Conservation (phyloP, 1,140 invertebrate genomes). For the Papilio machaon region DNA sequence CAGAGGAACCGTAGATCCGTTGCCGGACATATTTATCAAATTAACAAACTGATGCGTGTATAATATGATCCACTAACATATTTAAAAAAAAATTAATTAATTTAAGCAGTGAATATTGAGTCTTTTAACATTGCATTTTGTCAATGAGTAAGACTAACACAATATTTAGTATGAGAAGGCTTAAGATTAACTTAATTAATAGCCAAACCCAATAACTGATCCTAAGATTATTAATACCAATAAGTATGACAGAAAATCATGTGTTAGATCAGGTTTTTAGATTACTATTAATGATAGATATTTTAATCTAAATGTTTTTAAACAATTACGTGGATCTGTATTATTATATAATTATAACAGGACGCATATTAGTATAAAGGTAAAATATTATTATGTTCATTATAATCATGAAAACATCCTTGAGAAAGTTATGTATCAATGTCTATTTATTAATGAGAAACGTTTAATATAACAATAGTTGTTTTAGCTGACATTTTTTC, state of each 20-base stretch:
- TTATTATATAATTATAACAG: neutral
- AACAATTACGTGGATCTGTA: neutral
- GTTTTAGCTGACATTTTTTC: neutral
- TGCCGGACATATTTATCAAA: no score
- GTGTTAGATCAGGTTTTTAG: neutral
- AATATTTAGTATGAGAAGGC: neutral
- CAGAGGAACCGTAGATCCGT: no score
- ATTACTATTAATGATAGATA: neutral
- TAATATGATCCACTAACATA: no score
- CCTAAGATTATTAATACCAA: neutral
- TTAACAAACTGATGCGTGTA: no score
- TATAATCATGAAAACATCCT: neutral
- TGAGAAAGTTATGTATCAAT: constrained; percentile 8
- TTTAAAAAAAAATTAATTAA: no score
- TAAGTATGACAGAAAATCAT: neutral
- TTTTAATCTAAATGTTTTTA: neutral
- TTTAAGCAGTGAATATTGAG: neutral
- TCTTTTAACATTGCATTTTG: neutral
- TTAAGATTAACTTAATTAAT: neutral
- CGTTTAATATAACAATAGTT: neutral
- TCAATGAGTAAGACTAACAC: neutral
- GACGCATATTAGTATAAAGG: neutral
- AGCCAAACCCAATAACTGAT: neutral
- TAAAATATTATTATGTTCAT: neutral
- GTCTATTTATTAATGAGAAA: neutral